These are phyloP conservation scores for Limnephilus marmoratus DNA, from an alignment of 2,888 invertebrate genomes.

Conservation along the genomic window DNA sequence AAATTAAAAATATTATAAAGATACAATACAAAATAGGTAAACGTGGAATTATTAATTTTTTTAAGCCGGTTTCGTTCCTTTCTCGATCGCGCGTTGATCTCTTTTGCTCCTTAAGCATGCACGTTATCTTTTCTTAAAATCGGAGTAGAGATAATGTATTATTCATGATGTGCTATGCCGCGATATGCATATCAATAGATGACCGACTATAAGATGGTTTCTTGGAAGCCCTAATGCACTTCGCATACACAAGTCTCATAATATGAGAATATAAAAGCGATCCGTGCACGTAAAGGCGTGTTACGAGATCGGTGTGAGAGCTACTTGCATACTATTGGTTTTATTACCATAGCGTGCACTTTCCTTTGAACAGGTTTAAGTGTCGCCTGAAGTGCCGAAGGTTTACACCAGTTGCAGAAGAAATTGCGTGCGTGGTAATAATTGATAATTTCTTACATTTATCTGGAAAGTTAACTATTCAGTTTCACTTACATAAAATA, in stretches of 20 bases:
- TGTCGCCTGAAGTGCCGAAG: background rate
- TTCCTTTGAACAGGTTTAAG: background rate
- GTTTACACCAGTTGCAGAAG: background rate
- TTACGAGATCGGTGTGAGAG: background rate
- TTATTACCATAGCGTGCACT: background rate
- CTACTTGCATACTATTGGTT: background rate
- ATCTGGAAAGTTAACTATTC: background rate
- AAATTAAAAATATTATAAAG: too few relatives aligned
- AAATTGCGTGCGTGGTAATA: background rate
- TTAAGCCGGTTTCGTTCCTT: background rate
- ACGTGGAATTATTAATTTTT: background rate
- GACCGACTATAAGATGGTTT: background rate
- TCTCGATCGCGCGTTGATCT: background rate
- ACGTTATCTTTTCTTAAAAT: background rate
- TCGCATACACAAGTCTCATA: background rate
- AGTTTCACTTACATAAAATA: background rate
- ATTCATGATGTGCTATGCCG: background rate
- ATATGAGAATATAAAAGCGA: background rate
- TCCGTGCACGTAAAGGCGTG: background rate
- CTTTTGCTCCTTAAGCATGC: background rate
- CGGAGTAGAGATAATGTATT: background rate
- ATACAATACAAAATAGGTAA: too few relatives aligned
- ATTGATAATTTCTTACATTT: background rate
- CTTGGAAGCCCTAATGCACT: background rate
- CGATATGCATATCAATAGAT: background rate